Conservation (phyloP, 1,140 invertebrate species). For the Sarcophaga bullata region DNA sequence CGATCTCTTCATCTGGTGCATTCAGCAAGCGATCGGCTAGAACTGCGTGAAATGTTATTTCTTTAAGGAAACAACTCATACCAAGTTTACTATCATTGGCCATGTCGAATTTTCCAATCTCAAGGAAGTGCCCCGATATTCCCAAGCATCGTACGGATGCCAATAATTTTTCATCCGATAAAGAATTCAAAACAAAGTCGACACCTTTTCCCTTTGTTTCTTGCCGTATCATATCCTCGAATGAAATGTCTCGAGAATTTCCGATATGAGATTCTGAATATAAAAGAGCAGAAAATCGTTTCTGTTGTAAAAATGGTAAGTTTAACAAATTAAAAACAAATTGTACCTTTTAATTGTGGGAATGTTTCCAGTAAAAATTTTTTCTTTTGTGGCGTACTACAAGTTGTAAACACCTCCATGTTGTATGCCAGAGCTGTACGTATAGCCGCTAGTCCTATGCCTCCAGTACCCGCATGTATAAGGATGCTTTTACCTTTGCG, state of each 20-base stretch:
- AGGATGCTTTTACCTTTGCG: conserved; percentile 77
- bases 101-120: conserved; percentile 83
- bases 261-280: conserved; percentile 70
- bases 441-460: conserved; percentile 89
- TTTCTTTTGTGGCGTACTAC: conserved; percentile 79
- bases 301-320: too few species aligned
- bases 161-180: conserved; percentile 75
- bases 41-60: conserved; percentile 88
- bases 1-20: conserved; percentile 65
- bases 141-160: conserved; percentile 82
- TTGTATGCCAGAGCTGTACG: conserved; percentile 77
- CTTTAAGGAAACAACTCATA: conserved; percentile 82
- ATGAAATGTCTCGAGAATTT: conserved; percentile 72
- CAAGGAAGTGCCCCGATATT: conserved; percentile 75
- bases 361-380: conserved; percentile 79
- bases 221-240: conserved; percentile 70
- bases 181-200: conserved; percentile 75
- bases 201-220: conserved; percentile 73
- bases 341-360: conserved; percentile 71
- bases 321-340: neutral
- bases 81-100: conserved; percentile 73
- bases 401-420: conserved; percentile 79
- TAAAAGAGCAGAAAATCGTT: neutral
- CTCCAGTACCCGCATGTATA: conserved; percentile 90
- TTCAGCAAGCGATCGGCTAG: conserved; percentile 79